Evolutionary conservation across 1,140 invertebrate genomes (phyloP), one percentile per base, ranked within the genome.

Genomic region (Drosophila bipectinata): DNA sequence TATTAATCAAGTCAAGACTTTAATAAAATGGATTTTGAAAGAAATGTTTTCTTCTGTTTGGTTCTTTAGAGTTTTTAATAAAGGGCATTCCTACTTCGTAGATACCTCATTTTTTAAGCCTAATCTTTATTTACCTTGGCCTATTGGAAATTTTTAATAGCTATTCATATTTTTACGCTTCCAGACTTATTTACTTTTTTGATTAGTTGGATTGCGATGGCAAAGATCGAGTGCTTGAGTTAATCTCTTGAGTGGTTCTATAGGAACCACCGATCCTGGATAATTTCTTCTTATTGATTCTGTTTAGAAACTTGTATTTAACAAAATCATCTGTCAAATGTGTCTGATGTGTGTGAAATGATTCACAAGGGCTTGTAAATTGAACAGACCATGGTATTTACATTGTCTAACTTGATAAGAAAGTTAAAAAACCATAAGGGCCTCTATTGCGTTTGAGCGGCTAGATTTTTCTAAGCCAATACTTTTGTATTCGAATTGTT

Each of bases 181-280:
- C 39, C 14, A 47, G 48, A 64, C 48, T 52, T 54, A 45, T 30
- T 66, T 21, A 37, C 14, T 52, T 63, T 28, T 66, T 54, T 56
- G 41, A 55, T 67, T 55, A 30, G 49, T 41, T 48, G 41, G 30
- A 30, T 49, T 32, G n/a, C 18, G 26, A 9, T 30, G 39, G 61
- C 54, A 30, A 68, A 55, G 49, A 41, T 56, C 41, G 67, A 69
- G 66, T 48, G n/a, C 10, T 68, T 39, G n/a, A 28, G 48, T 0
- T 48, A 67, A 37, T 68, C 64, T 68, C 24, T 54, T 8, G 18
- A 68, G 39, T 21, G 41, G 34, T 51, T 32, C n/a, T 30, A n/a
- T 44, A 37, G 28, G 64, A 54, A 28, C 49, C 30, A n/a, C 18
- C 21, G 61, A 64, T 61, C 63, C 63, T 18, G 54, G 44, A 62